These are phyloP conservation scores for Tenthredo livida DNA, from an alignment of 2,888 invertebrate species.

Conservation along the genomic window DNA sequence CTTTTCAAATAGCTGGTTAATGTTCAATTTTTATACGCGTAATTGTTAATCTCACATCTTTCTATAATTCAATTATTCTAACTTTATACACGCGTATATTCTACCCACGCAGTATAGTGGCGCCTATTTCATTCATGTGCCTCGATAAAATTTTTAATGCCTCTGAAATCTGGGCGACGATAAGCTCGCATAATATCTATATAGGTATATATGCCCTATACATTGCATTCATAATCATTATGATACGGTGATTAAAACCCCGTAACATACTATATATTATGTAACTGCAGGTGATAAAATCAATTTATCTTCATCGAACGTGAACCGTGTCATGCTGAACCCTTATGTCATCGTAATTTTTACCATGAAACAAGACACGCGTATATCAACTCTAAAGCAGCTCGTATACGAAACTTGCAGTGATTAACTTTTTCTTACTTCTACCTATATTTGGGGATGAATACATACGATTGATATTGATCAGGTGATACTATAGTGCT, in stretches of 20 bases:
- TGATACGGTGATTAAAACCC: not conserved
- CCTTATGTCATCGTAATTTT: constrained; percentile 16
- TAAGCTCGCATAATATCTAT: constrained; percentile 18
- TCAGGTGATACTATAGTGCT: not conserved
- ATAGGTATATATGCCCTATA: not conserved
- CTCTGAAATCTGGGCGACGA: constrained; percentile 67
- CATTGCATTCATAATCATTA: constrained; percentile 34
- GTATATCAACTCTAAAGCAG: not conserved
- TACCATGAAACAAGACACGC: not conserved
- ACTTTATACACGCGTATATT: not conserved
- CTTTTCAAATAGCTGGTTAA: not conserved
- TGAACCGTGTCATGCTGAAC: not conserved
- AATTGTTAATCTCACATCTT: not conserved
- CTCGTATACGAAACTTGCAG: not conserved
- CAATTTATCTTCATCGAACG: constrained; percentile 28
- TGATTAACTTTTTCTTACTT: not conserved
- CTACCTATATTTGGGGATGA: not conserved
- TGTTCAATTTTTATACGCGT: not conserved
- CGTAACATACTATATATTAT: not conserved
- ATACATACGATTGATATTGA: not conserved
- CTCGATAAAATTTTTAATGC: constrained; percentile 67
- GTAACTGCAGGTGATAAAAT: not conserved
- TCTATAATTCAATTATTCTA: not conserved
- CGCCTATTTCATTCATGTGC: constrained; percentile 29
- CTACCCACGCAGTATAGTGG: not conserved